Evolutionary conservation across 1,140 invertebrate species (phyloP).

Genomic region (Lamellibrachia luymesi): DNA sequence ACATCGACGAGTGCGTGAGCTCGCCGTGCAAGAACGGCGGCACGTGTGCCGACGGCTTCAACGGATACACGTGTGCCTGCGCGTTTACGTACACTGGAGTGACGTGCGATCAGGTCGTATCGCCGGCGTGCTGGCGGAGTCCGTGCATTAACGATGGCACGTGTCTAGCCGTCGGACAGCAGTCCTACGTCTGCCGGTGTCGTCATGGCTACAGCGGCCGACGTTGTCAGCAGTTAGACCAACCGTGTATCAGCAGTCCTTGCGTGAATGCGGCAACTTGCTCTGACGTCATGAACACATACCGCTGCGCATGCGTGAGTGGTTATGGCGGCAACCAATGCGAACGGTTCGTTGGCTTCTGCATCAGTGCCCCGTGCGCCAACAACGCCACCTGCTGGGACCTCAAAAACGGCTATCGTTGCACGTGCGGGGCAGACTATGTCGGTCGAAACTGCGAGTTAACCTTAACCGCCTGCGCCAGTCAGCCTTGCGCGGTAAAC

Average conservation of each 20-base stretch:
- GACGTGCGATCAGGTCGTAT: not conserved
- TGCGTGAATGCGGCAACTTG: conserved; percentile 21
- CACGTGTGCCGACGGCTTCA: not conserved
- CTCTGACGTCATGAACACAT: not conserved
- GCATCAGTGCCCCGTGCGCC: conserved; percentile 75
- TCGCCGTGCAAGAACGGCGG: not conserved
- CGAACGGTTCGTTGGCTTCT: conserved; percentile 50
- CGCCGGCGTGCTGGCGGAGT: conserved; percentile 55
- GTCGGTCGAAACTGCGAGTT: conserved; percentile 68
- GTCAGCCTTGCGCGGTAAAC: not conserved
- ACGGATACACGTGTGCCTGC: not conserved
- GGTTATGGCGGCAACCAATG: conserved; percentile 20
- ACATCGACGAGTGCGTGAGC: not conserved
- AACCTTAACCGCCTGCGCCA: not conserved
- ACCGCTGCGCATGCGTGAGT: conserved; percentile 5
- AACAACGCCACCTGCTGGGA: conserved; percentile 80
- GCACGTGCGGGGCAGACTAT: conserved; percentile 68
- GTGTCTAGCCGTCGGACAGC: conserved; percentile 15
- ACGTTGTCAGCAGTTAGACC: conserved; percentile 23
- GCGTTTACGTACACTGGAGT: not conserved
- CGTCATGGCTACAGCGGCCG: conserved; percentile 20
- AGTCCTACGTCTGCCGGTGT: conserved; percentile 22
- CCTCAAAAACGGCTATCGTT: conserved; percentile 89
- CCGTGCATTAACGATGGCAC: conserved; percentile 44
- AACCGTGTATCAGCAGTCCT: conserved; percentile 13